Percentiles rank a stretch among this genome's conserved stretches.
Conservation (phyloP, 2,888 invertebrate genomes). For the Micoletzkya japonica region DNA sequence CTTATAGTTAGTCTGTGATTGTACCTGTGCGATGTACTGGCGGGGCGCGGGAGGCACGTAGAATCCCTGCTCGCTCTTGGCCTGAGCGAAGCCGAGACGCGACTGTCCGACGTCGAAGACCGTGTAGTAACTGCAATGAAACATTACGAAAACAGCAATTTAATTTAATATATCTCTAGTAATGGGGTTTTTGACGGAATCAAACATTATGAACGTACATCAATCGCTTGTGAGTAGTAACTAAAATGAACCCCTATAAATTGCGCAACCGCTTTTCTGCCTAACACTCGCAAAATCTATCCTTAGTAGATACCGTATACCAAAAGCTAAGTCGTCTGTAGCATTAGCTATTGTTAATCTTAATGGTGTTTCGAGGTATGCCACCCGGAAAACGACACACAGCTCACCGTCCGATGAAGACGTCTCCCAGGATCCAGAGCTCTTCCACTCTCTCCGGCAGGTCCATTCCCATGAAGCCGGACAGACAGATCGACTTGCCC, state of each 20-base stretch:
- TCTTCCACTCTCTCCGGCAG: slow-evolving; percentile 85
- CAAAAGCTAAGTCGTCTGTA: too few relatives aligned
- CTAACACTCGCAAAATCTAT: too few relatives aligned
- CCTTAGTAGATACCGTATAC: too few relatives aligned
- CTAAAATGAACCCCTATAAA: too few relatives aligned
- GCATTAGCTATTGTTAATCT: too few relatives aligned
- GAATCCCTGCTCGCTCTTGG: slow-evolving; percentile 40
- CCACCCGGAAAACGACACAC: background rate
- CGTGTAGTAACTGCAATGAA: slow-evolving; percentile 61
- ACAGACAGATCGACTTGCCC: slow-evolving; percentile 87
- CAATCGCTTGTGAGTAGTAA: too few relatives aligned
- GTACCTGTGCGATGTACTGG: slow-evolving; percentile 2
- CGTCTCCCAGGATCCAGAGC: slow-evolving; percentile 96
- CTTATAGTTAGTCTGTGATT: too few relatives aligned
- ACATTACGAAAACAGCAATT: too few relatives aligned
- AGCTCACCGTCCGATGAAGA: slow-evolving; percentile 75
- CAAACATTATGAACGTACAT: too few relatives aligned
- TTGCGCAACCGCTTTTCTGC: too few relatives aligned
- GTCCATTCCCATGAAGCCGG: slow-evolving; percentile 95
- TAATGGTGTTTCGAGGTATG: background rate
- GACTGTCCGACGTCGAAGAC: slow-evolving; percentile 60
- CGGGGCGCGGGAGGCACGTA: slow-evolving; percentile 20
- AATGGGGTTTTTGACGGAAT: too few relatives aligned
- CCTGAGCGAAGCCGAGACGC: slow-evolving; percentile 61
- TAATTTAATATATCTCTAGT: background rate